Conservation (phyloP, 2,888 invertebrate species). For the Embidobia sp. region DNA sequence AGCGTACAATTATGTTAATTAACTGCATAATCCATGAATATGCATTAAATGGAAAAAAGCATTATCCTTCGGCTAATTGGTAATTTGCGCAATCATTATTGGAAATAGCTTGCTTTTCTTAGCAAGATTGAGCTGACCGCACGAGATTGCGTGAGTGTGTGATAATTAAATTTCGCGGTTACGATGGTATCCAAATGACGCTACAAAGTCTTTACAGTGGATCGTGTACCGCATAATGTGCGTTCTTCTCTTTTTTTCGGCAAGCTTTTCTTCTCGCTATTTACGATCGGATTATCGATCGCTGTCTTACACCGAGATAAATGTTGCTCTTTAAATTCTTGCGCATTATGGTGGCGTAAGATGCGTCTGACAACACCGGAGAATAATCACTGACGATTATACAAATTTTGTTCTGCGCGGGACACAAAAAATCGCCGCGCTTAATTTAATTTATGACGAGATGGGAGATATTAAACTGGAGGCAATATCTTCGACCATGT, state of each 20-base stretch:
- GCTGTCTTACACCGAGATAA: constrained; percentile 15
- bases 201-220: neutral
- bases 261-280: neutral
- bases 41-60: constrained; percentile 17
- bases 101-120: constrained; percentile 32
- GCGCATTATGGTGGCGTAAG: constrained; percentile 15
- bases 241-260: constrained; percentile 7
- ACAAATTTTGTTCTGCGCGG: constrained; percentile 19
- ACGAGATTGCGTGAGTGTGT: constrained; percentile 1
- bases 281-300: constrained; percentile 26
- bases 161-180: constrained; percentile 56
- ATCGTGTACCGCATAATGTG: constrained; percentile 4
- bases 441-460: constrained; percentile 24
- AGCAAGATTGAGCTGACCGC: constrained; percentile 17
- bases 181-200: constrained; percentile 11
- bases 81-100: constrained; percentile 41
- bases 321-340: constrained; percentile 36
- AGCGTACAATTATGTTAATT: neutral
- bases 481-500: constrained; percentile 13
- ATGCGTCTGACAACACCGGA: constrained; percentile 21
- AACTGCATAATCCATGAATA: constrained; percentile 18
- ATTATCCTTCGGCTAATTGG: constrained; percentile 16
- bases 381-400: constrained; percentile 38
- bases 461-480: constrained; percentile 9
- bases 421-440: constrained; percentile 15